phyloP scores from a whole-genome alignment of 2,797 vertebrate genomes.

The Spinus pinus region DNA sequence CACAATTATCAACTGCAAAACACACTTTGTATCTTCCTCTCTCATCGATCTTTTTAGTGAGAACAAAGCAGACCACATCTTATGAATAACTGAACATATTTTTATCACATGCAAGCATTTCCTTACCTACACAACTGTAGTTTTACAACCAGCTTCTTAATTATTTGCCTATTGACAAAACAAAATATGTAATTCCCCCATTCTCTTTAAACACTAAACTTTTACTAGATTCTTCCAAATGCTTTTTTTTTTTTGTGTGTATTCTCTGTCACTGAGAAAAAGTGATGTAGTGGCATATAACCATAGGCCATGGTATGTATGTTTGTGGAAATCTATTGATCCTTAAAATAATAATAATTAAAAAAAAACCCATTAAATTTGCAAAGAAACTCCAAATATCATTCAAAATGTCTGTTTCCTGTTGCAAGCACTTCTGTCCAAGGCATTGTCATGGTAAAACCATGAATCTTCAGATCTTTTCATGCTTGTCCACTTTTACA shows the following conservation, averaged over 20 bases:
- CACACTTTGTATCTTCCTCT: background rate
- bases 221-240: background rate
- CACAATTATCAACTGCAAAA: background rate
- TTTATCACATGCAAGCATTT: background rate
- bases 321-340: background rate
- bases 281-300: background rate
- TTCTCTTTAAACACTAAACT: background rate
- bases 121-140: background rate
- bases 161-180: background rate
- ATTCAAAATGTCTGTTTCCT: background rate
- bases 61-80: background rate
- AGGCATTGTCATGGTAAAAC: background rate
- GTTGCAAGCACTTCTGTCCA: background rate
- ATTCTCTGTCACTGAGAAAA: background rate
- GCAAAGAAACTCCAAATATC: background rate
- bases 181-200: background rate
- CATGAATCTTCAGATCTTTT: background rate
- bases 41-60: background rate
- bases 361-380: background rate
- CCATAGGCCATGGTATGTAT: rapidly evolving
- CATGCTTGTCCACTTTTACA: background rate
- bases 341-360: background rate
- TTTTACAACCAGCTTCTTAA: background rate
- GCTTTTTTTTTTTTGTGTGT: background rate
- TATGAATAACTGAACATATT: background rate